Conservation (phyloP, 2,888 invertebrate species). For the Charanyca ferruginea region DNA sequence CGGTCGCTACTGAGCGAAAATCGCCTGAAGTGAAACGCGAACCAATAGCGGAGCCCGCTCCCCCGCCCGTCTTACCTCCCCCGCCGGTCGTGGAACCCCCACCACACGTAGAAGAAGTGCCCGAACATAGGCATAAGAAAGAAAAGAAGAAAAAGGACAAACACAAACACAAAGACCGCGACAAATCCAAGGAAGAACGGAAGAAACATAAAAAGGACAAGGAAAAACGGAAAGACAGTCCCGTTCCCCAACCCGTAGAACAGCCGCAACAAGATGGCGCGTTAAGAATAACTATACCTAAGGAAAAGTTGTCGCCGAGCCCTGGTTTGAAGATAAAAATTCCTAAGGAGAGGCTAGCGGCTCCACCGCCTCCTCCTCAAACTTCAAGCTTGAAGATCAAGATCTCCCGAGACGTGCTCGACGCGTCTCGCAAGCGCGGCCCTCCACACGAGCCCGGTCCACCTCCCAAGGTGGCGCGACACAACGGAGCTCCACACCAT, state of each 20-base stretch:
- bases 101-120: conserved; percentile 54
- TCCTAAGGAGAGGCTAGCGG: conserved; percentile 93
- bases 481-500: conserved; percentile 82
- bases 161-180: conserved; percentile 95
- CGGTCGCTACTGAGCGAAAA: conserved; percentile 82
- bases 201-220: conserved; percentile 94
- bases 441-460: conserved; percentile 73
- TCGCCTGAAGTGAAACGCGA: conserved; percentile 79
- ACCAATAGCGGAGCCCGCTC: conserved; percentile 74
- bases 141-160: conserved; percentile 96
- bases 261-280: conserved; percentile 74
- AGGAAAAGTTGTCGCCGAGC: conserved; percentile 83
- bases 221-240: conserved; percentile 81
- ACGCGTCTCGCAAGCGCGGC: conserved; percentile 71
- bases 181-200: conserved; percentile 93
- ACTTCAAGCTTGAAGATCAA: conserved; percentile 93
- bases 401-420: conserved; percentile 94
- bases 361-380: conserved; percentile 82
- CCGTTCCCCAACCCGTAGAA: conserved; percentile 63
- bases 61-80: conserved; percentile 60
- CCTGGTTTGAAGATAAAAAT: conserved; percentile 95
- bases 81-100: conserved; percentile 54
- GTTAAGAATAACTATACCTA: conserved; percentile 85
- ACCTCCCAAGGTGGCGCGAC: conserved; percentile 81
- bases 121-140: conserved; percentile 86